phyloP scores from a whole-genome alignment of 2,888 invertebrate genomes.

The Tenodera sinensis region DNA sequence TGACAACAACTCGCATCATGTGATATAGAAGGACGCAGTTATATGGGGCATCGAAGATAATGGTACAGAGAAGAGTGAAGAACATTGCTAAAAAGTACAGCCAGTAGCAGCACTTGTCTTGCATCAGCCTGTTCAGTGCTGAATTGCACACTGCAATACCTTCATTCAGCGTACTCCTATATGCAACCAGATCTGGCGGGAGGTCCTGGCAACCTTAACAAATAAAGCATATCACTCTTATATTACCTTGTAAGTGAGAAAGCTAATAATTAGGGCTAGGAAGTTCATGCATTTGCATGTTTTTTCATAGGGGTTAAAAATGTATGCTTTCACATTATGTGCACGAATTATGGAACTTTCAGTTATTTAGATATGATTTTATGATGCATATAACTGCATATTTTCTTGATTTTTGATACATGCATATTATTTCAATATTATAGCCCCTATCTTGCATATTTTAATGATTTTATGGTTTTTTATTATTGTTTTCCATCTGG shows the following conservation, averaged over 20 bases:
- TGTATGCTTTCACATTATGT: too few relatives aligned
- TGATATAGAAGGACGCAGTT: conserved; percentile 16
- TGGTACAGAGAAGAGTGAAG: conserved; percentile 51
- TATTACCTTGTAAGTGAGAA: neutral
- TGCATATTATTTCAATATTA: too few relatives aligned
- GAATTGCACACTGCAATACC: conserved; percentile 58
- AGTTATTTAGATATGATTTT: too few relatives aligned
- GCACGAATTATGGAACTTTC: too few relatives aligned
- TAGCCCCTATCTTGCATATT: too few relatives aligned
- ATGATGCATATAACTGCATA: too few relatives aligned
- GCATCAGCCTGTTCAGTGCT: conserved; percentile 51
- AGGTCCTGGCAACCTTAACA: neutral
- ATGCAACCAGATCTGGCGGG: neutral
- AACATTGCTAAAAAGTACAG: conserved; percentile 50
- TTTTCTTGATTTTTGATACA: too few relatives aligned
- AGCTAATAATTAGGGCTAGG: too few relatives aligned
- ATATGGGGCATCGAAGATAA: conserved; percentile 49
- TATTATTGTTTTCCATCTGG: too few relatives aligned
- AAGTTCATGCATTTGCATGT: too few relatives aligned
- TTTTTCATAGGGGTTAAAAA: too few relatives aligned
- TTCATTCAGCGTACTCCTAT: conserved; percentile 41
- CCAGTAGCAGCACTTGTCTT: conserved; percentile 53
- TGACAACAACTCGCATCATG: conserved; percentile 44
- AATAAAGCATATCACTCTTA: neutral
- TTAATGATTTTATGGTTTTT: too few relatives aligned